Evolutionary conservation across 2,113 vertebrate species (phyloP), one percentile per base, ranked within the genome.

Genomic region (Osmerus mordax): DNA sequence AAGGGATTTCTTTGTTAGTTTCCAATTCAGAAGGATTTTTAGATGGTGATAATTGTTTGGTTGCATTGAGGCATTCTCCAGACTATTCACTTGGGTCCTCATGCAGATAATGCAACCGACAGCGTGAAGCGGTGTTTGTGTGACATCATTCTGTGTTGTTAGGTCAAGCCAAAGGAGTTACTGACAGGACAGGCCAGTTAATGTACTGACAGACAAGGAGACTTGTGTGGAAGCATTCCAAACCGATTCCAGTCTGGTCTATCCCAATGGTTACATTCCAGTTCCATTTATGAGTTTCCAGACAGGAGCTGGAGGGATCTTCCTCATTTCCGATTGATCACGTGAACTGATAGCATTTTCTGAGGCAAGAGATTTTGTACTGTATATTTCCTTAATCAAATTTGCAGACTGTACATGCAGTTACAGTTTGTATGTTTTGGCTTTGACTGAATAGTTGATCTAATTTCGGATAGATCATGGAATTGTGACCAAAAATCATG

Each of bases 41-140:
- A 13, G 12, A 54, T 18, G 53, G 53, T 54, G 3, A 14, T 15
- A 54, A 54, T 18, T 15, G 53, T 54, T 54, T 60, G 58, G 19
- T 12, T 13, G 11, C n/a, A 21, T 11, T 14, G 19, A 23, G 59
- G 12, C 3, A 14, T 61, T 4, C 8, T 47, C 60, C 3, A 16
- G 11, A 41, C 14, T 65, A 53, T 58, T 54, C 18, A 47, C 13
- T 19, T 2, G 29, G 52, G 75, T 54, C 60, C 41, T 76, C 78
- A 87, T 89, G 83, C 81, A 87, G 56, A 73, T 14, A 51, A 77
- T n/a, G 59, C 21, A 63, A 70, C 11, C 8, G 12, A 63, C 59
- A 74, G 21, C 9, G 61, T 68, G 55, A 67, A 25, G 29, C 19
- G 8, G 14, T 14, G 52, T 23, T 73, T 77, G 54, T 53, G 56